Percentiles rank a stretch among this genome's conserved stretches.
phyloP scores from a whole-genome alignment of 2,797 vertebrate species.

The Macroramphosus scolopax region DNA sequence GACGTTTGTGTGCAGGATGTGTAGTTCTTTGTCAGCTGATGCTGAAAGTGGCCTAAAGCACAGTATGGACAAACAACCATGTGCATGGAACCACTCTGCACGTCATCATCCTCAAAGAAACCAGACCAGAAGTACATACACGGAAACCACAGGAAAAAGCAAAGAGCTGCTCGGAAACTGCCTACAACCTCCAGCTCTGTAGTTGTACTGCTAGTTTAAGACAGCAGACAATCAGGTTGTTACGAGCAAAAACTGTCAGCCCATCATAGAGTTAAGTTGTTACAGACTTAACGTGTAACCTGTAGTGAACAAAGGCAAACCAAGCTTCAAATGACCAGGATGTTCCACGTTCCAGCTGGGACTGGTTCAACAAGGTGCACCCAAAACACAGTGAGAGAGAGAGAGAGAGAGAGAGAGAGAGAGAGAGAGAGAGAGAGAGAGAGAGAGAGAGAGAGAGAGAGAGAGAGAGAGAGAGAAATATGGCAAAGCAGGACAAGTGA shows the following conservation, averaged over 20 bases:
- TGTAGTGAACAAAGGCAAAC: conserved; percentile 8
- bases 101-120: conserved; percentile 9
- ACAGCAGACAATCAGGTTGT: conserved; percentile 2
- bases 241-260: no score
- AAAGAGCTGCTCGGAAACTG: conserved; percentile 4
- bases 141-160: conserved; percentile 5
- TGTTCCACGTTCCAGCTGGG: conserved; percentile 31
- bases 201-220: neutral
- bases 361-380: conserved; percentile 17
- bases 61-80: conserved; percentile 10
- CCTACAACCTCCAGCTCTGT: conserved; percentile 7
- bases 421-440: no score
- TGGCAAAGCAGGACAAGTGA: conserved; percentile 23
- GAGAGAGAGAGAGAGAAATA: no score
- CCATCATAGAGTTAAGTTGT: no score
- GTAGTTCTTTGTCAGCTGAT: no score
- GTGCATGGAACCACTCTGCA: conserved; percentile 5
- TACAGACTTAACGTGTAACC: no score
- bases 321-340: conserved; percentile 36
- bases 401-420: no score
- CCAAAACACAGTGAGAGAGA: conserved; percentile 7
- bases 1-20: no score
- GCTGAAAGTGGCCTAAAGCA: no score
- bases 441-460: no score
- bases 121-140: conserved; percentile 3